phyloP scores from a whole-genome alignment of 2,113 vertebrate genomes.

The Oncorhynchus nerka region DNA sequence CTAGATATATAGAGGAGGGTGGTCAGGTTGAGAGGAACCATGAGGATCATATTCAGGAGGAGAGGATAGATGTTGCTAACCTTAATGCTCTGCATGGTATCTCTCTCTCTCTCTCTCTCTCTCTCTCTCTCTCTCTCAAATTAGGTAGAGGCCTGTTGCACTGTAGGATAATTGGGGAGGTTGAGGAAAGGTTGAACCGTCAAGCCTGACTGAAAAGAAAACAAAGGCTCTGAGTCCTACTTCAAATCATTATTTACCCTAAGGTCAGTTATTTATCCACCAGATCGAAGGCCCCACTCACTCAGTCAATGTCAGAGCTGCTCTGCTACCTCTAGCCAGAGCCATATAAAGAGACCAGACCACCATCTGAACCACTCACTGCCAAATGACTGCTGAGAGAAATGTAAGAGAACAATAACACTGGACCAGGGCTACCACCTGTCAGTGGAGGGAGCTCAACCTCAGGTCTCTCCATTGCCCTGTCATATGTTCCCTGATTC shows the following conservation, averaged over 20 bases:
- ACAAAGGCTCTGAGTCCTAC: slow-evolving; percentile 41
- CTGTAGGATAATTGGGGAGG: slow-evolving; percentile 58
- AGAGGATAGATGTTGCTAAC: background rate
- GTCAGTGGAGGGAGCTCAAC: background rate
- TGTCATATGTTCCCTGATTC: background rate
- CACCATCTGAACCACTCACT: background rate
- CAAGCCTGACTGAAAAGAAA: slow-evolving; percentile 53
- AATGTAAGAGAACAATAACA: background rate
- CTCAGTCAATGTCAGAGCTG: slow-evolving; percentile 26
- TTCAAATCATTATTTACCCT: slow-evolving; percentile 41
- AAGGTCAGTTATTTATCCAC: slow-evolving; percentile 41
- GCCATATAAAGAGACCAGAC: too few relatives aligned
- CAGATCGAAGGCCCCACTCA: background rate
- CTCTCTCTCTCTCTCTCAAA: slow-evolving; percentile 18
- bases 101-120: too few relatives aligned
- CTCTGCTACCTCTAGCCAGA: background rate
- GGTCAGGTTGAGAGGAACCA: too few relatives aligned
- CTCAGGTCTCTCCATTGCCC: slow-evolving; percentile 6
- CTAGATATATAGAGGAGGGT: too few relatives aligned
- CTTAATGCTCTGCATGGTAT: too few relatives aligned
- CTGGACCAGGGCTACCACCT: background rate
- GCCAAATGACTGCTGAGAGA: background rate
- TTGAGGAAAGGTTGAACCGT: slow-evolving; percentile 41
- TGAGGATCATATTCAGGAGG: background rate
- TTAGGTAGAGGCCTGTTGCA: slow-evolving; percentile 35